Evolutionary conservation across 2,113 vertebrate genomes (phyloP).

Genomic region (Anser brachyrhynchus): DNA sequence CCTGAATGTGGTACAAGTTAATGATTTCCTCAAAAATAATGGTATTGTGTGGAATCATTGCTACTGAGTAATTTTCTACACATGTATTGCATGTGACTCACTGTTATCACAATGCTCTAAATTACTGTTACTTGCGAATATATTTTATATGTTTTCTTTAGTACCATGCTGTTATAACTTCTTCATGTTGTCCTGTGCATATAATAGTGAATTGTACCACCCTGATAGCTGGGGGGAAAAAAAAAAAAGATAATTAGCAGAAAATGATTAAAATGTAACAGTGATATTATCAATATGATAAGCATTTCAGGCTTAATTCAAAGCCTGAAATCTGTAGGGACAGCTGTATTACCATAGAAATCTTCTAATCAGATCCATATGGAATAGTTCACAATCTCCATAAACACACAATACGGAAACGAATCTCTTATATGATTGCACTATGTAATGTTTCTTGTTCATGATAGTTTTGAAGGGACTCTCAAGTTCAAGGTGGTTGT

Average conservation of each 20-base stretch:
- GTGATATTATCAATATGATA: background rate
- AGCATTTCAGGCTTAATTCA: background rate
- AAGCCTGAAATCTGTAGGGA: background rate
- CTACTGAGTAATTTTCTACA: background rate
- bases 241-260: background rate
- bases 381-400: background rate
- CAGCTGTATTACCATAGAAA: background rate
- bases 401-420: background rate
- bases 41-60: background rate
- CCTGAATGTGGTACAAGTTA: background rate
- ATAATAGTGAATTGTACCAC: background rate
- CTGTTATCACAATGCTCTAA: background rate
- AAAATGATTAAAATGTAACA: background rate
- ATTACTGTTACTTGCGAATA: background rate
- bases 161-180: background rate
- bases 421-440: background rate
- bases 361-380: background rate
- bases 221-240: background rate
- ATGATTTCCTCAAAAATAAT: background rate
- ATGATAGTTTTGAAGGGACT: background rate
- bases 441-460: background rate
- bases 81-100: background rate
- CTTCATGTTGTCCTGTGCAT: background rate
- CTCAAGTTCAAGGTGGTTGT: background rate
- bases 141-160: background rate